Percentiles rank a stretch among this genome's conserved stretches.
Evolutionary conservation across 1,140 invertebrate species (phyloP).

Genomic region (Lasioglossum albipes): DNA sequence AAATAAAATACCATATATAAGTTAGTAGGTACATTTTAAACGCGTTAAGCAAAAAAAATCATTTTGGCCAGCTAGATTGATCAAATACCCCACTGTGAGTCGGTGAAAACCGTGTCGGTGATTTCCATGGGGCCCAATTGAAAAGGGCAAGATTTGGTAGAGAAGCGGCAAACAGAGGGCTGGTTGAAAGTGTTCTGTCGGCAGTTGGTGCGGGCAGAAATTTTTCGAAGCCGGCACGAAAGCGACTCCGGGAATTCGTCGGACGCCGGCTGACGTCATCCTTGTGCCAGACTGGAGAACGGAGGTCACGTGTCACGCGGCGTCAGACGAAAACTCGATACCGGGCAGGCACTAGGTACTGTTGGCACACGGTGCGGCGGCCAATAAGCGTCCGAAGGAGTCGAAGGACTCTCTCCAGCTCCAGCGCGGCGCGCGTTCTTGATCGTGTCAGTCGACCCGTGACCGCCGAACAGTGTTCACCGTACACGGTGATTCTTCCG

Average conservation of each 20-base stretch:
- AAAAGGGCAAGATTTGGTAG: not conserved
- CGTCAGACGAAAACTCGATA: slow-evolving; percentile 65
- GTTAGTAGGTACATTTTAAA: too few species aligned
- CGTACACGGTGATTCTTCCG: not conserved
- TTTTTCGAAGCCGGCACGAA: slow-evolving; percentile 13
- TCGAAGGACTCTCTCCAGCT: slow-evolving; percentile 27
- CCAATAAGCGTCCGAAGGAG: slow-evolving; percentile 60
- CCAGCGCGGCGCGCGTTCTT: slow-evolving; percentile 51
- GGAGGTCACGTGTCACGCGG: slow-evolving; percentile 65
- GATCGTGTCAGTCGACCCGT: slow-evolving; percentile 66
- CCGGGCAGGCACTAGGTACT: slow-evolving; percentile 10
- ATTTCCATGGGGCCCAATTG: too few species aligned
- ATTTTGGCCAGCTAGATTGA: too few species aligned
- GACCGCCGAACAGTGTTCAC: slow-evolving; percentile 57
- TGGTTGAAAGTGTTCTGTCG: not conserved
- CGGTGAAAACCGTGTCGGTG: too few species aligned
- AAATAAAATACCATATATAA: too few species aligned
- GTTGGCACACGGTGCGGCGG: not conserved
- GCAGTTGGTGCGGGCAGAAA: not conserved
- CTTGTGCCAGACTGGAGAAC: slow-evolving; percentile 65
- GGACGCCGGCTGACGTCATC: slow-evolving; percentile 63
- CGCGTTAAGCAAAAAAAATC: too few species aligned
- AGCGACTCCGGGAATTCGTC: slow-evolving; percentile 34
- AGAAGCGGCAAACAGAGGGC: not conserved
- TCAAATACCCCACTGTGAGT: too few species aligned